These are phyloP conservation scores for Aegypius monachus DNA, from an alignment of 2,113 vertebrate species.

Conservation along the genomic window DNA sequence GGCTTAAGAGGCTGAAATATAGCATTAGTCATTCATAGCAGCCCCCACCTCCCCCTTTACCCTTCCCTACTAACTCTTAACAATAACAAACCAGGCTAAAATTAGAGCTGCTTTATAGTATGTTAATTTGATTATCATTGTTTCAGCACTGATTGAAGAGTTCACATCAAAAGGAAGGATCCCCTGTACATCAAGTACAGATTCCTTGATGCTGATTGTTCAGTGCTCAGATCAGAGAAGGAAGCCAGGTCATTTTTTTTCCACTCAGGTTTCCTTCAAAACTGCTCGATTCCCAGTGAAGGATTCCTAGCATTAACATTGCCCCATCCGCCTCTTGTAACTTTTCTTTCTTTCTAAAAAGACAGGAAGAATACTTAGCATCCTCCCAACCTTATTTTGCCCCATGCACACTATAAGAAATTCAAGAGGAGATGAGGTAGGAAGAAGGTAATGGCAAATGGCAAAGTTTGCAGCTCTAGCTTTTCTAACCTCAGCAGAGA, in stretches of 20 bases:
- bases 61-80: slow-evolving; percentile 43
- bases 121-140: slow-evolving; percentile 76
- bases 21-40: slow-evolving; percentile 64
- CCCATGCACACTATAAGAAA: neutral
- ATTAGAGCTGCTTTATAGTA: slow-evolving; percentile 71
- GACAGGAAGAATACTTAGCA: neutral
- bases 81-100: slow-evolving; percentile 77
- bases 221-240: slow-evolving; percentile 55
- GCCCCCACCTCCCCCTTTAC: slow-evolving; percentile 46
- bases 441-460: neutral
- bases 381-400: neutral
- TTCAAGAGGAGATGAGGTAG: neutral
- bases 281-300: slow-evolving; percentile 61
- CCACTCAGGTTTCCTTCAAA: slow-evolving; percentile 67
- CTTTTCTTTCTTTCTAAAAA: neutral
- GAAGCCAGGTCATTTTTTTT: slow-evolving; percentile 58
- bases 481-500: slow-evolving; percentile 11
- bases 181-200: slow-evolving; percentile 55
- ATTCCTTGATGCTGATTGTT: slow-evolving; percentile 69
- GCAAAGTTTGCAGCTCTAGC: neutral
- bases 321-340: slow-evolving; percentile 38
- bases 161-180: slow-evolving; percentile 65
- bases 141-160: slow-evolving; percentile 73
- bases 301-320: slow-evolving; percentile 49
- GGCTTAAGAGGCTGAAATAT: slow-evolving; percentile 76